Conservation (phyloP, 1,140 invertebrate species). For the Nixonia krombeini region DNA sequence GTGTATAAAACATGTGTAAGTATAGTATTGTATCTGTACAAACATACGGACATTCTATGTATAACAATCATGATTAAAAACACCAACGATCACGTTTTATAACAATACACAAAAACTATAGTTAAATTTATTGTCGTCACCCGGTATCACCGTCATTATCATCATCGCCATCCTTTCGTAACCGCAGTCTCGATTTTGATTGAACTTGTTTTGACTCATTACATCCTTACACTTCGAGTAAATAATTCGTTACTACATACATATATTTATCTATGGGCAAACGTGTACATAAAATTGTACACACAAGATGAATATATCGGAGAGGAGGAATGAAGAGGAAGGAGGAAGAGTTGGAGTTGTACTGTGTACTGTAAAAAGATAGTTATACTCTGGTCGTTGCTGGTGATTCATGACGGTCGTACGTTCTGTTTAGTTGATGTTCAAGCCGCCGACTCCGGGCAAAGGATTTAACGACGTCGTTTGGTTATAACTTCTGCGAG, state of each 20-base stretch:
- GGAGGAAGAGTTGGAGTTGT: conserved; percentile 56
- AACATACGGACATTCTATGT: conserved; percentile 50
- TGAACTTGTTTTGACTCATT: conserved; percentile 39
- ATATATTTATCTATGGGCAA: conserved; percentile 60
- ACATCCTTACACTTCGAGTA: conserved; percentile 63
- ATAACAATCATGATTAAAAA: conserved; percentile 44
- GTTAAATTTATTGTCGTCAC: conserved; percentile 15
- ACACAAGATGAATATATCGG: conserved; percentile 31
- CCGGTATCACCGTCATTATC: conserved; percentile 24
- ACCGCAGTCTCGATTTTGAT: too few species aligned
- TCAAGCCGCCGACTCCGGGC: conserved; percentile 8
- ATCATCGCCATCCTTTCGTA: conserved; percentile 8
- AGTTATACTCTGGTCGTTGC: conserved; percentile 71
- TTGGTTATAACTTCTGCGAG: conserved; percentile 9
- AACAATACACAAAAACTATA: too few species aligned
- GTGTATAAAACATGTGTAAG: conserved; percentile 28
- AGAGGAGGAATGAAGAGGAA: conserved; percentile 12
- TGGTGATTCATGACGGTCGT: conserved; percentile 64
- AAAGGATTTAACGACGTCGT: background rate
- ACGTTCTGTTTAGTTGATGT: conserved; percentile 24
- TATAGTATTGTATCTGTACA: conserved; percentile 45
- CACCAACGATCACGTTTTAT: conserved; percentile 5
- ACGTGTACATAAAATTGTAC: conserved; percentile 33
- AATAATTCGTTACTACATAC: too few species aligned
- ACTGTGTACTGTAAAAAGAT: conserved; percentile 72